Percentiles rank a stretch among this genome's conserved stretches.
phyloP scores from a whole-genome alignment of 2,888 invertebrate species.

The Horisme vitalbata region DNA sequence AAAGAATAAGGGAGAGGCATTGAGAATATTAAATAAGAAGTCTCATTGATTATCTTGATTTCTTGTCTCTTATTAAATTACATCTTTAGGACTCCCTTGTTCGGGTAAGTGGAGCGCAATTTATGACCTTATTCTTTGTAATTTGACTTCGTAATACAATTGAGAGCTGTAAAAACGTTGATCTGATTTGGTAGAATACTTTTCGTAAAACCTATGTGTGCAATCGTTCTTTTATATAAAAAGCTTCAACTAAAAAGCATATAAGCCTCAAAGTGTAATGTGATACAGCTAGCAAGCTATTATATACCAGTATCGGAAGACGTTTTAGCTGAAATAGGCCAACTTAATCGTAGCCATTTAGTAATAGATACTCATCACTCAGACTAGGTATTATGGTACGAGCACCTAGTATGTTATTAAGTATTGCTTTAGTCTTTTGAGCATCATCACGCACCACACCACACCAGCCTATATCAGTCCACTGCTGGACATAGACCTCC shows the following conservation, averaged over 20 bases:
- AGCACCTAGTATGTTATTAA: too few relatives aligned
- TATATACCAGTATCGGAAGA: slow-evolving; percentile 3
- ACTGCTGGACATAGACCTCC: too few relatives aligned
- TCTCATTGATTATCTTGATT: slow-evolving; percentile 21
- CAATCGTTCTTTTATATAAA: too few relatives aligned
- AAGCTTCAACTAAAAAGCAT: too few relatives aligned
- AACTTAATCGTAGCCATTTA: background rate
- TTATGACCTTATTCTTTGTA: slow-evolving; percentile 12
- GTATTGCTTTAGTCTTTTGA: too few relatives aligned
- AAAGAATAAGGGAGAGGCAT: slow-evolving; percentile 12
- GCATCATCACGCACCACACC: too few relatives aligned
- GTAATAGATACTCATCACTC: background rate
- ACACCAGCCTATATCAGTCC: too few relatives aligned
- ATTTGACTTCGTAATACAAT: slow-evolving; percentile 2
- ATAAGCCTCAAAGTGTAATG: slow-evolving; percentile 7
- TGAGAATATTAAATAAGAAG: slow-evolving; percentile 16
- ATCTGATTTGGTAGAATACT: background rate
- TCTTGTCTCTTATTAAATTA: slow-evolving; percentile 22
- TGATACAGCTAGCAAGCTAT: slow-evolving; percentile 8
- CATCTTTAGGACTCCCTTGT: slow-evolving; percentile 14
- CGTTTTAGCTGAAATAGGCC: slow-evolving; percentile 1
- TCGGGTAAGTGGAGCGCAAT: slow-evolving; percentile 13
- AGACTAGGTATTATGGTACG: too few relatives aligned
- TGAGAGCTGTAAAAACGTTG: slow-evolving; percentile 7
- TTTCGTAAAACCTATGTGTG: background rate